phyloP scores from a whole-genome alignment of 2,113 vertebrate species.

The Pongo pygmaeus region DNA sequence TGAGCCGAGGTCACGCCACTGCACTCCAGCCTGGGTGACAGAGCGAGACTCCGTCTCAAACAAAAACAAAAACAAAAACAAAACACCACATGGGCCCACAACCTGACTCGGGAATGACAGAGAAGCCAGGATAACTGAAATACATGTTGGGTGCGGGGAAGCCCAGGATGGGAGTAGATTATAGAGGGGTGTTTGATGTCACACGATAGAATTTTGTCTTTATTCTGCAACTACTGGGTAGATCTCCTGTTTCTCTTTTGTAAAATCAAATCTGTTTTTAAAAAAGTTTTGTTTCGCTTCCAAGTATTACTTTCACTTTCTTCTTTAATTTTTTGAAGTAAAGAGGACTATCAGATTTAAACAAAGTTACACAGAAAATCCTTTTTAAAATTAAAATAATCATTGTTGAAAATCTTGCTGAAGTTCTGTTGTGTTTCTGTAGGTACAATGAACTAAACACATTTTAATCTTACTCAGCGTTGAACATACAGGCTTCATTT shows the following conservation, averaged over 20 bases:
- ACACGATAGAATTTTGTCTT: background rate
- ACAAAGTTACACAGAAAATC: background rate
- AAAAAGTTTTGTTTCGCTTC: background rate
- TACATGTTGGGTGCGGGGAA: rapidly evolving
- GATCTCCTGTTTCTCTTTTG: background rate
- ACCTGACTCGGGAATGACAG: no score
- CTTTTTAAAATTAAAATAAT: background rate
- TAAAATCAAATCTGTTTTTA: background rate
- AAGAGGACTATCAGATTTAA: background rate
- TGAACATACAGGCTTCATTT: background rate
- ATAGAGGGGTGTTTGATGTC: background rate
- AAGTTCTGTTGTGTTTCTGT: background rate
- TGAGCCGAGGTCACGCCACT: rapidly evolving
- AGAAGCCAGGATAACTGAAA: background rate
- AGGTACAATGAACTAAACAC: background rate
- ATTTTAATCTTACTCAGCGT: background rate
- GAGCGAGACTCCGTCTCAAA: no score
- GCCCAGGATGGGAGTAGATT: background rate
- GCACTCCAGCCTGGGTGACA: no score
- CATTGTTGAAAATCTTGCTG: background rate
- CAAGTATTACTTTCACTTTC: background rate
- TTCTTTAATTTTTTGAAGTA: background rate
- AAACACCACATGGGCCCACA: background rate
- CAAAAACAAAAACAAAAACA: no score
- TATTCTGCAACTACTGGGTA: background rate